Conservation (phyloP, 92 coral and sea anemone genomes). For the Porites lobata region DNA sequence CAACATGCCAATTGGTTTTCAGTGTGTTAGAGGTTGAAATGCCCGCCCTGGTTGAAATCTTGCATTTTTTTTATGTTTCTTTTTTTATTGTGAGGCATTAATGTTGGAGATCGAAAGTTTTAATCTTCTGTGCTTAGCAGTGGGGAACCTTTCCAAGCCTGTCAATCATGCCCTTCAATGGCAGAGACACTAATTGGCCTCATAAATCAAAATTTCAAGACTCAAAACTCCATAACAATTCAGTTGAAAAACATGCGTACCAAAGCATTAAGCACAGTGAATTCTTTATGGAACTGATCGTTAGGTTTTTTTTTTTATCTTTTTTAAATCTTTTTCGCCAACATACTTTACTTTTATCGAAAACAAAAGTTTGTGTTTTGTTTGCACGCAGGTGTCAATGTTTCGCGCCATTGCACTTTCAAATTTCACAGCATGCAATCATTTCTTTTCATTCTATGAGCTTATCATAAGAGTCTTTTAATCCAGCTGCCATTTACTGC, state of each 20-base stretch:
- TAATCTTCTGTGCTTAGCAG: neutral
- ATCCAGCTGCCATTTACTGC: neutral
- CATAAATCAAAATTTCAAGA: neutral
- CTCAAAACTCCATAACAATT: neutral
- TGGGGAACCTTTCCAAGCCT: neutral
- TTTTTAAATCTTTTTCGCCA: too few species aligned
- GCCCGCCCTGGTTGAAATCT: too few species aligned
- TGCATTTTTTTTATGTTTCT: too few species aligned
- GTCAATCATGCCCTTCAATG: conserved; percentile 12
- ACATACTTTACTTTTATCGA: neutral
- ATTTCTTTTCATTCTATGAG: neutral
- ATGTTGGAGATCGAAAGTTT: too few species aligned
- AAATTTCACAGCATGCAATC: neutral
- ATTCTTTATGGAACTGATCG: too few species aligned
- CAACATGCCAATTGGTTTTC: too few species aligned
- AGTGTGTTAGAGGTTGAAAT: too few species aligned
- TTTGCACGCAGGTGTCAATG: neutral
- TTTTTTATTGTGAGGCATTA: too few species aligned
- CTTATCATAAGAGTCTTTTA: neutral
- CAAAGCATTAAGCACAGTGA: neutral
- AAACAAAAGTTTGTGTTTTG: neutral
- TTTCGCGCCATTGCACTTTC: neutral
- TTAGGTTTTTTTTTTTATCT: neutral
- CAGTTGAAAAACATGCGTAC: neutral
- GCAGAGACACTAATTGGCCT: conserved; percentile 17